These are phyloP conservation scores for Dusona sp. DNA, from an alignment of 2,888 invertebrate genomes.

Conservation along the genomic window DNA sequence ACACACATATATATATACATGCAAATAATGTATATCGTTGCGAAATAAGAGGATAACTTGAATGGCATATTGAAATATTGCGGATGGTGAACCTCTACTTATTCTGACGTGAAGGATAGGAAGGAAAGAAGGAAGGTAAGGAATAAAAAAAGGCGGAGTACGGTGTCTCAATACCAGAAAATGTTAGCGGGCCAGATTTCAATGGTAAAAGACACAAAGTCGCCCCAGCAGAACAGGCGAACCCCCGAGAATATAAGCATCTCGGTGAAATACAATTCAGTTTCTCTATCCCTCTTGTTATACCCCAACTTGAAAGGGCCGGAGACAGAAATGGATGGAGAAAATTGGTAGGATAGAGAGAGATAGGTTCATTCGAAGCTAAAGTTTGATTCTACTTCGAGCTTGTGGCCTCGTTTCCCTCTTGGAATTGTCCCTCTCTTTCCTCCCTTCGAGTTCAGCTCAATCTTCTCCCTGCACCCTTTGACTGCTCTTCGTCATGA, in stretches of 20 bases:
- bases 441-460: constrained; percentile 14
- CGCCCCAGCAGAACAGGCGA: constrained; percentile 13
- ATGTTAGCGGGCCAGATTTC: constrained; percentile 26
- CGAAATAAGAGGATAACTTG: constrained; percentile 7
- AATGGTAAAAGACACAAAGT: constrained; percentile 42
- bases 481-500: constrained; percentile 54
- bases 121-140: background rate
- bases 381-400: constrained; percentile 60
- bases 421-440: constrained; percentile 13
- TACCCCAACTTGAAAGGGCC: background rate
- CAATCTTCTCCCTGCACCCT: constrained; percentile 26
- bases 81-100: background rate
- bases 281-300: constrained; percentile 11
- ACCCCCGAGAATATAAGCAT: constrained; percentile 23
- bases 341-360: constrained; percentile 36
- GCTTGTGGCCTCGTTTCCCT: constrained; percentile 53
- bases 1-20: background rate
- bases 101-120: background rate
- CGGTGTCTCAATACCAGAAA: background rate
- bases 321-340: constrained; percentile 2
- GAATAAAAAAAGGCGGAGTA: background rate
- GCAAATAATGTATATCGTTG: background rate
- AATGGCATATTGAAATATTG: constrained; percentile 38
- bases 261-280: constrained; percentile 34
- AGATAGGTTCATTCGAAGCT: constrained; percentile 42